Evolutionary conservation across 1,140 invertebrate genomes (phyloP).

Genomic region (Bombus impatiens): DNA sequence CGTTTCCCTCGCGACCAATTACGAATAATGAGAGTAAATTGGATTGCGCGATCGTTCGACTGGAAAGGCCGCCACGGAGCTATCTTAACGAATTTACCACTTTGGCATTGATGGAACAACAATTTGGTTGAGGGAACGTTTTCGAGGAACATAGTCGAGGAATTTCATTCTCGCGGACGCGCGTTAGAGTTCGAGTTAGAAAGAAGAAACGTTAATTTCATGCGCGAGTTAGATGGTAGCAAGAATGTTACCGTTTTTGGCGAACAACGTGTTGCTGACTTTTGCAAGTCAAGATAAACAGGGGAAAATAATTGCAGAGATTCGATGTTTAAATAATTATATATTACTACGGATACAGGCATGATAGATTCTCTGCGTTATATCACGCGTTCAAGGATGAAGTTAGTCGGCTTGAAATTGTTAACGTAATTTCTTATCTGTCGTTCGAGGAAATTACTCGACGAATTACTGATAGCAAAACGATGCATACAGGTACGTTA

Average conservation of each 20-base stretch:
- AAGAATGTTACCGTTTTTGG: too few species aligned
- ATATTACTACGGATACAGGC: too few species aligned
- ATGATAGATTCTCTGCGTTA: too few species aligned
- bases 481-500: too few species aligned
- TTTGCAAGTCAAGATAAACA: background rate
- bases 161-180: background rate
- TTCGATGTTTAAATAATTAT: background rate
- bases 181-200: too few species aligned
- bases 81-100: slow-evolving; percentile 17
- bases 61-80: background rate
- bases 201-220: too few species aligned
- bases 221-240: too few species aligned
- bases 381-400: too few species aligned
- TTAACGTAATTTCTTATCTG: background rate
- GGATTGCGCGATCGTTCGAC: slow-evolving; percentile 47
- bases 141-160: too few species aligned
- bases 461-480: too few species aligned
- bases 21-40: slow-evolving; percentile 67
- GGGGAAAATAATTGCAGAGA: background rate
- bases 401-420: too few species aligned
- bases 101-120: background rate
- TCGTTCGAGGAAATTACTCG: background rate
- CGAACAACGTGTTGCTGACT: too few species aligned
- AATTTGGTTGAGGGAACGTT: rapidly evolving
- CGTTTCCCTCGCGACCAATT: slow-evolving; percentile 51